Base-by-base conservation (phyloP, 1,140 invertebrate genomes). In the Nebria ingens region DNA sequence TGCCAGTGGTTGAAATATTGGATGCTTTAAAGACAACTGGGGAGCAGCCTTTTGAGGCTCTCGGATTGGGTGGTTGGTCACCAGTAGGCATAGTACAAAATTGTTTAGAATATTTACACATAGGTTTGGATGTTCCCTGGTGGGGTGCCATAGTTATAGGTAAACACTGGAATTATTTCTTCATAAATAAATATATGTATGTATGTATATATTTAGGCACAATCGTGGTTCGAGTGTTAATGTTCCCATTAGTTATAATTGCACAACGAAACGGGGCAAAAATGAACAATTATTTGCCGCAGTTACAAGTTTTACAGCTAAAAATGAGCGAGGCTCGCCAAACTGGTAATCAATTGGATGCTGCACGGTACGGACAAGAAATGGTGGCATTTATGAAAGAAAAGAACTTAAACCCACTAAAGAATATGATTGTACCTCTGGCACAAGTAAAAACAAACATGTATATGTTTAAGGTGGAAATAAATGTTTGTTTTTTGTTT, bases 171-270 rank as follows among this genome's bases (percentile, higher is more conserved):
- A 21, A 56, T 50, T 50, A 13, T 19, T 50, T 56, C 55, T n/a
- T 42, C 51, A 51, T 51, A 38, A 40, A 9, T 19, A 40, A 19
- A 53, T 1, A 21, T 52, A 42, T 55, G 23, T 23, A 13, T 19
- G 9, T 25, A 53, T 61, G 21, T 56, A 49, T 21, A 50, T 51
- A 50, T 57, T 56, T 75, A 86, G 91, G 81, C n/a, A 95, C 93
- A 2, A 15, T 88, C 1, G 65, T 81, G 54, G 74, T 93, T 1
- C 80, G 92, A 66, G 59, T 81, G 0, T 54, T 80, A 0, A 73
- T 95, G 64, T 92, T 97, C 63, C 93, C 94, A 0, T 58, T 97
- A 19, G 83, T 94, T 0, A 80, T 97, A 51, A 70, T 81, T 52
- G 71, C 84, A 2, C 91, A 93, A 72, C 81, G 78, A 60, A 89